A percentile compares a stretch with the other conserved stretches of the same genome.
phyloP scores from a whole-genome alignment of 2,113 vertebrate genomes.

The Hiodon alosoides region DNA sequence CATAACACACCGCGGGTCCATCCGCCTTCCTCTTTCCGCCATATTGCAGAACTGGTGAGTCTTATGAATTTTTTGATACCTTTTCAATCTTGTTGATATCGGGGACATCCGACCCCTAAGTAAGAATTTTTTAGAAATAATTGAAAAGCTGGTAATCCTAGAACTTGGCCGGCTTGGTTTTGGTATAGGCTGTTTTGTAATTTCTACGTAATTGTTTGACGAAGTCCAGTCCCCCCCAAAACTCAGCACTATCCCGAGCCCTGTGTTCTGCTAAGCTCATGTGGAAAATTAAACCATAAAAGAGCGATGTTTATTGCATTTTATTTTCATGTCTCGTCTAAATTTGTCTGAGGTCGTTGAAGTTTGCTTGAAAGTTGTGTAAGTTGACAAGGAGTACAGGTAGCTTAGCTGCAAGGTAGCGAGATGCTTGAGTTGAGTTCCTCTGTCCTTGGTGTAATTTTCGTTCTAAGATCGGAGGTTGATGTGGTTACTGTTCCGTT shows the following conservation, averaged over 20 bases:
- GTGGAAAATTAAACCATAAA: background rate
- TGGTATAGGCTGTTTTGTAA: background rate
- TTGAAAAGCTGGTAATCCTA: background rate
- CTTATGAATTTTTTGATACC: slow-evolving; percentile 6
- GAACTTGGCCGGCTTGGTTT: background rate
- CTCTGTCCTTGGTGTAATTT: too few species aligned
- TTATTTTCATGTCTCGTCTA: too few species aligned
- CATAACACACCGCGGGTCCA: slow-evolving; percentile 59
- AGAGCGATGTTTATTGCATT: background rate
- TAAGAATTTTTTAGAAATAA: background rate
- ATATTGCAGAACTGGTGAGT: slow-evolving; percentile 92
- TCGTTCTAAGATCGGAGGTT: too few species aligned
- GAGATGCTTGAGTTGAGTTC: too few species aligned
- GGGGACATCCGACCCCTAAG: slow-evolving; percentile 56
- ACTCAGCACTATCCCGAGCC: background rate
- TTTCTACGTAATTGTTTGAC: background rate
- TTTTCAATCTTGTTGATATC: slow-evolving; percentile 64
- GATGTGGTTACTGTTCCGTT: too few species aligned
- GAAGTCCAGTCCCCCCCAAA: background rate
- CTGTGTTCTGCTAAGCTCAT: background rate
- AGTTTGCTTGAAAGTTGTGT: too few species aligned
- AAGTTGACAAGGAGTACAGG: too few species aligned
- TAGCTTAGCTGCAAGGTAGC: too few species aligned
- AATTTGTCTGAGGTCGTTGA: too few species aligned
- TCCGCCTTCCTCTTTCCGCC: slow-evolving; percentile 89